Evolutionary conservation across 1,140 invertebrate species (phyloP).

Genomic region (Ectropis grisescens): DNA sequence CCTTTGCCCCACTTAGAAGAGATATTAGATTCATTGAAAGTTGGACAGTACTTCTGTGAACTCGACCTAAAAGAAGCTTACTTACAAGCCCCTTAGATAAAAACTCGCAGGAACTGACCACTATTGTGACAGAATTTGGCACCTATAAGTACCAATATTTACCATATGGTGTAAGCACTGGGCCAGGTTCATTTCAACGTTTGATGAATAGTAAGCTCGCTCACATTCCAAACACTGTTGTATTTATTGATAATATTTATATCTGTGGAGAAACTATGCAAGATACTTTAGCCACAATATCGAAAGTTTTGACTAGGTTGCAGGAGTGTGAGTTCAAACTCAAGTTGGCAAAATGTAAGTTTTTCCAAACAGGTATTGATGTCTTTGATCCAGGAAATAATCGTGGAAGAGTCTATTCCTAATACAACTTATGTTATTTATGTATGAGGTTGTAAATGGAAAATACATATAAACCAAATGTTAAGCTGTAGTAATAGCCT

Average conservation of each 20-base stretch:
- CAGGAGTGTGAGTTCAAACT: constrained; percentile 11
- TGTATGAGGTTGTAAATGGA: constrained; percentile 8
- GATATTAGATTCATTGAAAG: no score
- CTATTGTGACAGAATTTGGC: constrained; percentile 6
- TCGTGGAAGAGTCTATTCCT: constrained; percentile 5
- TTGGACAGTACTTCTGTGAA: no score
- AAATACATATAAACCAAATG: constrained; percentile 4
- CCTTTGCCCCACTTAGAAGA: no score
- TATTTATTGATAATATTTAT: constrained; percentile 16
- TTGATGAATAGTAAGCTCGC: constrained; percentile 5
- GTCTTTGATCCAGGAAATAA: constrained; percentile 7
- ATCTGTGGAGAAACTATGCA: constrained; percentile 1
- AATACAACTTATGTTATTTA: constrained; percentile 7
- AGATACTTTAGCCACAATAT: constrained; percentile 3
- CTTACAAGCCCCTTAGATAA: no score
- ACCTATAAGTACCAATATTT: constrained; percentile 6
- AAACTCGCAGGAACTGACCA: constrained; percentile 1
- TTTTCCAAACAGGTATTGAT: constrained; percentile 12
- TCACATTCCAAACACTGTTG: constrained; percentile 8
- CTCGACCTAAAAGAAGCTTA: no score
- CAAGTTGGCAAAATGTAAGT: constrained; percentile 12
- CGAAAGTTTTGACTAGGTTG: constrained; percentile 3
- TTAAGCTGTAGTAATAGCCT: no score
- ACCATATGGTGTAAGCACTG: constrained; percentile 7
- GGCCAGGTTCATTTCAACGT: constrained; percentile 10